Evolutionary conservation across 2,888 invertebrate genomes (phyloP).

Genomic region (Drosophila conformis): DNA sequence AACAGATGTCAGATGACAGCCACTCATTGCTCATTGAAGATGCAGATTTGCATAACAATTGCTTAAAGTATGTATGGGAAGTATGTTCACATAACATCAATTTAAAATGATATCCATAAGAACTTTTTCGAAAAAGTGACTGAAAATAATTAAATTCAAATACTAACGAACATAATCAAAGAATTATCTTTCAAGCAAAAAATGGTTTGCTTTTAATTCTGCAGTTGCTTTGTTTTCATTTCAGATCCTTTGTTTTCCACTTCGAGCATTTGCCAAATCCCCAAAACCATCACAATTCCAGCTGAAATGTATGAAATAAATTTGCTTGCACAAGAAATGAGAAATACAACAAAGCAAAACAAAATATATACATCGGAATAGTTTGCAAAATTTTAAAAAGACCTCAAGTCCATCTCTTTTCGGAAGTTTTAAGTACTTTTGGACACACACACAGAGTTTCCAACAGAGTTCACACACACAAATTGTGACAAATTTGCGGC

Average conservation of each 20-base stretch:
- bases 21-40: neutral
- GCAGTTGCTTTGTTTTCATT: neutral
- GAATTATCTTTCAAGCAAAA: neutral
- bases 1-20: neutral
- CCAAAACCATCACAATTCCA: neutral
- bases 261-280: neutral
- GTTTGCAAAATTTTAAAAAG: neutral
- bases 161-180: neutral
- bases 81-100: too few relatives aligned
- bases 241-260: neutral
- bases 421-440: constrained; percentile 1
- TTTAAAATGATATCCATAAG: neutral
- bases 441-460: neutral
- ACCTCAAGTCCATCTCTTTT: neutral
- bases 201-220: neutral
- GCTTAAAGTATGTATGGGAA: too few relatives aligned
- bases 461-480: neutral
- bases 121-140: neutral
- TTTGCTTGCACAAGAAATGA: neutral
- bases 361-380: neutral
- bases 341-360: neutral
- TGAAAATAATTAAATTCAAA: neutral
- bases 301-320: neutral
- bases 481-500: constrained; percentile 21
- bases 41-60: neutral